Evolutionary conservation across 2,797 vertebrate genomes (phyloP), one percentile per base, ranked within the genome.

Genomic region (Parotocinclus haroldoi): DNA sequence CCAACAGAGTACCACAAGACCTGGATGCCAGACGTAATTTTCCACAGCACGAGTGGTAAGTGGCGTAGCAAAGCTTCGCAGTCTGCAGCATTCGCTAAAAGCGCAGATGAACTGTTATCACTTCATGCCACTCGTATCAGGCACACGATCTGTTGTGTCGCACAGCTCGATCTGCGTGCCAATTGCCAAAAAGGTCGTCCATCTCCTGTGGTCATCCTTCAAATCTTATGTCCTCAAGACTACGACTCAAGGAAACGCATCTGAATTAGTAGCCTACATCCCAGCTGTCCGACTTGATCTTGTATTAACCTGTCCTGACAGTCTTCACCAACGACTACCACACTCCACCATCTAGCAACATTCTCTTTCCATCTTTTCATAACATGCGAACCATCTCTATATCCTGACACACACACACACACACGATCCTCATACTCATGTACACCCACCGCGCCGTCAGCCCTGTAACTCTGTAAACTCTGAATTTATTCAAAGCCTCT

Each of bases 361-460:
- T 78, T 84, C 69, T 58, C 64, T 49, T 69, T 74, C 72, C 48
- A 70, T 64, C 67, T 51, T 79, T 71, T 51, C 60, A 48, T 39
- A 19, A 52, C 80, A 76, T 78, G 68, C 78, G 50, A 76, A 76
- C 84, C 85, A 79, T 77, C 85, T 72, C 71, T 65, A 69, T 67
- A 78, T 68, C 75, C 58, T 79, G 72, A 49, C 82, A 75, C 58
- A 39, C 51, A 40, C 68, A 60, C 42, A 58, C 58, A 69, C 52
- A 49, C 53, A 53, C 61, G 18, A 17, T 14, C 58, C 7, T 17
- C 27, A 27, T 5, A 27, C 27, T 27, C 27, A 27, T 27, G 27
- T 27, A 27, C 27, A 27, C 27, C 27, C 27, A 27, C 27, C 27
- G 27, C 27, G 2, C 27, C 27, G 5, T 27, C 27, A 27, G 27